A percentile compares a stretch with the other conserved stretches of the same genome.
These are phyloP conservation scores for Drosophila simulans DNA, from an alignment of 1,140 invertebrate genomes.

Conservation along the genomic window DNA sequence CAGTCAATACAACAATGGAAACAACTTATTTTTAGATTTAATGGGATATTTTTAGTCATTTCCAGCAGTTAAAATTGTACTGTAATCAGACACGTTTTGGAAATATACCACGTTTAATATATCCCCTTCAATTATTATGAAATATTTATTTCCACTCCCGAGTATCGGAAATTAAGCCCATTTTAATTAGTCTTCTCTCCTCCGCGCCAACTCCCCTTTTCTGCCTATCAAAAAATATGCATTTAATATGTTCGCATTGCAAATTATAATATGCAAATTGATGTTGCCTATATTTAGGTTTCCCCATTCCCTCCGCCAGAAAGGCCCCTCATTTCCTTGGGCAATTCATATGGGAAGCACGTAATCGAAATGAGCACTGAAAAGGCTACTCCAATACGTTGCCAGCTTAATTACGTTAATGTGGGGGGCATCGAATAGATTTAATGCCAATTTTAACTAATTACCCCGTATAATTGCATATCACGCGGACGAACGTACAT, in stretches of 20 bases:
- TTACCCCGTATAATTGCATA: slow-evolving; percentile 66
- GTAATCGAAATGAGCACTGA: slow-evolving; percentile 60
- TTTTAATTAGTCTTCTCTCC: slow-evolving; percentile 63
- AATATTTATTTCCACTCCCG: slow-evolving; percentile 57
- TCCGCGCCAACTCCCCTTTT: background rate
- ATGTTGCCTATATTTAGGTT: slow-evolving; percentile 48
- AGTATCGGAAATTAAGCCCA: slow-evolving; percentile 68
- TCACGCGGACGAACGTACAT: slow-evolving; percentile 9
- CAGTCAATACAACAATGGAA: too few relatives aligned
- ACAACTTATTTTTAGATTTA: too few relatives aligned
- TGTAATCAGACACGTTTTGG: background rate
- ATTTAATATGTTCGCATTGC: slow-evolving; percentile 58
- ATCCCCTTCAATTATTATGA: slow-evolving; percentile 30
- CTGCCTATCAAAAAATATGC: slow-evolving; percentile 56
- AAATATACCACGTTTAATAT: slow-evolving; percentile 16
- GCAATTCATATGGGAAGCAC: slow-evolving; percentile 41
- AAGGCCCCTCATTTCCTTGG: slow-evolving; percentile 3
- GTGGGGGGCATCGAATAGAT: slow-evolving; percentile 8
- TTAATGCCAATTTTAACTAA: slow-evolving; percentile 67
- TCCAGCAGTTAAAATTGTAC: background rate
- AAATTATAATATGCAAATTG: slow-evolving; percentile 78
- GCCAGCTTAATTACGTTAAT: slow-evolving; percentile 68
- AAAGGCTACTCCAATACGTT: slow-evolving; percentile 52
- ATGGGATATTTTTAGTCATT: too few relatives aligned
- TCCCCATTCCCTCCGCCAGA: background rate